Conservation (phyloP, 2,113 vertebrate genomes). For the Arenaria interpres region DNA sequence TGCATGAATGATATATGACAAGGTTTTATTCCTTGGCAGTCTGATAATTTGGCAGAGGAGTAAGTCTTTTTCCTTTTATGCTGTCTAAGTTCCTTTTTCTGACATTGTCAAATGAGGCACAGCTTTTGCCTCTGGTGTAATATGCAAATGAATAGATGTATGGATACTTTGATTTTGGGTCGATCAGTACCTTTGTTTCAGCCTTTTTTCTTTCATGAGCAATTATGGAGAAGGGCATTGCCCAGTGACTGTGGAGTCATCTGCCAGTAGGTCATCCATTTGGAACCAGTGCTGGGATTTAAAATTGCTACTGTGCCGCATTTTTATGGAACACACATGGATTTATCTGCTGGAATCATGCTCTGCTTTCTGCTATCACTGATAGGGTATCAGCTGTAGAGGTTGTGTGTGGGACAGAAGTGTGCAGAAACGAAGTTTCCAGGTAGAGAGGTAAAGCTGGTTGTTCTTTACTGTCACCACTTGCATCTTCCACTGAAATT, state of each 20-base stretch:
- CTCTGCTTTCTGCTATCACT: background rate
- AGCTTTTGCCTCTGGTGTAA: background rate
- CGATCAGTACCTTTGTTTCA: background rate
- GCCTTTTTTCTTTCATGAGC: background rate
- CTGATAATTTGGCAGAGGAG: background rate
- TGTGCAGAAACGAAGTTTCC: background rate
- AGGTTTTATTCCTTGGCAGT: background rate
- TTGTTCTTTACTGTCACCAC: background rate
- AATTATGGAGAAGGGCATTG: background rate
- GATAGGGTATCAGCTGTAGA: background rate
- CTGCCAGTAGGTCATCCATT: background rate
- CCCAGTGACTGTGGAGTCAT: background rate
- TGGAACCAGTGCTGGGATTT: background rate
- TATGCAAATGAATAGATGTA: background rate
- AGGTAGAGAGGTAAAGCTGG: background rate
- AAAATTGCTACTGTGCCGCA: background rate
- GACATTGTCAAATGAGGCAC: background rate
- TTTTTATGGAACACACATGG: background rate
- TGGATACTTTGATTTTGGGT: background rate
- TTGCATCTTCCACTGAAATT: background rate
- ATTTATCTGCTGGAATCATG: background rate
- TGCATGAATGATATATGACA: conserved; percentile 33
- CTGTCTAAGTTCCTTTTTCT: background rate
- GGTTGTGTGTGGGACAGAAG: background rate
- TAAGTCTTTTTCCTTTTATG: background rate